These are phyloP conservation scores for Tenrec ecaudatus DNA, from an alignment of 2,113 vertebrate species.

Conservation along the genomic window DNA sequence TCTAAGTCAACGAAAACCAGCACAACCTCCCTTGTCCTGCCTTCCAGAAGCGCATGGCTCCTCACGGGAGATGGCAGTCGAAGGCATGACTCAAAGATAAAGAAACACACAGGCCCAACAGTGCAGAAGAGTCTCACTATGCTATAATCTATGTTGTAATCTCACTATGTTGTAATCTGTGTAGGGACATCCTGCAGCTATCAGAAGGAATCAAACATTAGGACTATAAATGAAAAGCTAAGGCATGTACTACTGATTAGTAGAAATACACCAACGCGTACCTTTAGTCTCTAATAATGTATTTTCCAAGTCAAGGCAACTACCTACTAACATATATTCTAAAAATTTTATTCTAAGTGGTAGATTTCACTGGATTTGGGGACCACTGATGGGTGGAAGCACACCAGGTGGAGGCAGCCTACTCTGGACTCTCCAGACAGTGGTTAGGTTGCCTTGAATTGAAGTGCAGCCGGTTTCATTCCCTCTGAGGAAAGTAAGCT, in stretches of 20 bases:
- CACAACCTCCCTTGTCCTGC: neutral
- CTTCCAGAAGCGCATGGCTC: neutral
- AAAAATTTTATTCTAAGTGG: neutral
- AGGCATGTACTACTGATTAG: neutral
- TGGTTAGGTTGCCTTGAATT: neutral
- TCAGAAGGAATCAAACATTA: neutral
- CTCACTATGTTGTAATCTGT: neutral
- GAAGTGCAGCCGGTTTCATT: neutral
- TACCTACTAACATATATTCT: neutral
- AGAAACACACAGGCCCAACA: neutral
- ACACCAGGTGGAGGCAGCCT: neutral
- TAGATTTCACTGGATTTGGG: neutral
- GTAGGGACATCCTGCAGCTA: neutral
- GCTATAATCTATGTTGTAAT: neutral
- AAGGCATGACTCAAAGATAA: neutral
- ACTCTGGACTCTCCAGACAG: neutral
- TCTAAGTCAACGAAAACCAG: neutral
- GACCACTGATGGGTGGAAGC: neutral
- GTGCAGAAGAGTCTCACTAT: neutral
- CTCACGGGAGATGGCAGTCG: neutral
- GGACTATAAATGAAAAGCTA: neutral
- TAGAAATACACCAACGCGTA: neutral
- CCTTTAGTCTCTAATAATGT: neutral
- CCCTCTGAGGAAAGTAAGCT: constrained; percentile 24
- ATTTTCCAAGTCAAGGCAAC: neutral